Evolutionary conservation across 2,888 invertebrate species (phyloP), one percentile per base, ranked within the genome.

Genomic region (Tinea semifulvella): DNA sequence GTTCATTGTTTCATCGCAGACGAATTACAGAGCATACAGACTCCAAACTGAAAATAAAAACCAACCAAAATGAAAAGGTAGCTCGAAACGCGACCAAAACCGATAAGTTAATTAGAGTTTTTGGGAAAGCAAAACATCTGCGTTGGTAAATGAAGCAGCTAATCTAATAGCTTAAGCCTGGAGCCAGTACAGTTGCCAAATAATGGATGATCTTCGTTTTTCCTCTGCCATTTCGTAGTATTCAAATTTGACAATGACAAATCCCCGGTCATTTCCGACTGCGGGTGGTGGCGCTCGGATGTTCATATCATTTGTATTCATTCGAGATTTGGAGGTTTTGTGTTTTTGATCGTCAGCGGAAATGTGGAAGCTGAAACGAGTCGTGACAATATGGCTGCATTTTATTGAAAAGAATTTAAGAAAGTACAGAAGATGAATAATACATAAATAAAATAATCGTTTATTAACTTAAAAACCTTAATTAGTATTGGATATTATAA

Each of bases 221-320:
- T 71, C 73, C 68, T 60, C 69, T 68, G 69, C 70, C 68, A 16
- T 64, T n/a, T 58, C 66, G 63, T 58, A 63, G 70, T 68, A 77
- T 77, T 77, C 74, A 77, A 77, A 77, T 76, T 69, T 75, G 76
- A 77, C 75, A 68, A 55, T 73, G 77, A 76, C 76, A 76, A 74
- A 77, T 77, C 65, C 60, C 59, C 68, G 71, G 73, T 62, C 63
- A 68, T 73, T 74, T 75, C 76, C 75, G 66, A 49, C 57, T 70
- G 69, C 57, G 68, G 69, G 35, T 42, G 47, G 47, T 46, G 46
- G 44, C 50, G 52, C 53, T 61, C 65, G 74, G 73, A 72, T 70
- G 69, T 72, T 66, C 66, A 66, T 65, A 65, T 74, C 73, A 70
- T 73, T 76, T 75, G 65, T 76, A 73, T 73, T 72, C 71, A 70